A percentile compares a stretch with the other conserved stretches of the same genome.
Evolutionary conservation across 2,113 vertebrate genomes (phyloP).

Genomic region (Oncorhynchus masou): DNA sequence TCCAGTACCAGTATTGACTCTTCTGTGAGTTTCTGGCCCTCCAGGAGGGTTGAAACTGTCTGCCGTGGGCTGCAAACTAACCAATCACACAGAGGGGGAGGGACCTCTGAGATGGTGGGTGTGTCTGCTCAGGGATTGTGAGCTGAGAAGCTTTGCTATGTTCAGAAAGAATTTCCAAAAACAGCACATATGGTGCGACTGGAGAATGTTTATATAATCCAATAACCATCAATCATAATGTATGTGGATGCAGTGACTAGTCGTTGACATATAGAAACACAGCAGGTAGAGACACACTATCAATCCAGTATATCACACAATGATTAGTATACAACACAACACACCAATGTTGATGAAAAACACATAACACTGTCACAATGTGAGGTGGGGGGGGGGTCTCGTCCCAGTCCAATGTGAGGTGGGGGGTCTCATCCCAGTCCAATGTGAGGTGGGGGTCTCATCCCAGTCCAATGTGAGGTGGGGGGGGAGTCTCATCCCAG

Average conservation of each 20-base stretch:
- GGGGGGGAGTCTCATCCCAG: too few species aligned
- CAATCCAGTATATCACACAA: neutral
- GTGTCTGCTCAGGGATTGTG: conserved; percentile 65
- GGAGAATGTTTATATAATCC: neutral
- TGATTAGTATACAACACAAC: neutral
- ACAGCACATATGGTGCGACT: neutral
- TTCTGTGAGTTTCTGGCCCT: too few species aligned
- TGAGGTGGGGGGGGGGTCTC: neutral
- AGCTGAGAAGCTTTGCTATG: conserved; percentile 22
- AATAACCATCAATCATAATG: neutral
- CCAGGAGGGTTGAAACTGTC: conserved; percentile 63
- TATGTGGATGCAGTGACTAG: neutral
- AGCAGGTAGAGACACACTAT: neutral
- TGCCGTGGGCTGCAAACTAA: conserved; percentile 71
- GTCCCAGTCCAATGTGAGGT: neutral
- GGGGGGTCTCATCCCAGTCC: neutral
- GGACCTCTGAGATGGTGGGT: conserved; percentile 13
- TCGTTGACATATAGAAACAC: neutral
- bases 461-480: too few species aligned
- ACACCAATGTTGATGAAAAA: neutral
- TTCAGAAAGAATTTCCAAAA: neutral
- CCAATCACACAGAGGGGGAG: conserved; percentile 75
- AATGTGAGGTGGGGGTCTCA: too few species aligned
- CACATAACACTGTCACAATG: neutral
- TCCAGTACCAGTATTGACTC: conserved; percentile 65